These are phyloP conservation scores for Scaptomyza cyrtandrae DNA, from an alignment of 2,888 invertebrate species.

Conservation along the genomic window DNA sequence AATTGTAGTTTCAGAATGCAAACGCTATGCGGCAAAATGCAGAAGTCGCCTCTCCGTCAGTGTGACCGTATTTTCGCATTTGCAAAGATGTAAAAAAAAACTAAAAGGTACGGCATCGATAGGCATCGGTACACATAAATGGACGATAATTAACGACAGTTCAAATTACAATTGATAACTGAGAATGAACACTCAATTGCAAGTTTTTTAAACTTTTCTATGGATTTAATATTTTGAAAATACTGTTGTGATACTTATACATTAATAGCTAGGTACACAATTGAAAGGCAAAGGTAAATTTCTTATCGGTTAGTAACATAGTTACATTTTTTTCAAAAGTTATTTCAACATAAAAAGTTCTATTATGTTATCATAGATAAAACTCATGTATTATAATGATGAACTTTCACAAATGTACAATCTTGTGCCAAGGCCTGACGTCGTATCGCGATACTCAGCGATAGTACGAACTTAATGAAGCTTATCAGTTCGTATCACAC, in stretches of 20 bases:
- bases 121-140: background rate
- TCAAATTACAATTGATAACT: background rate
- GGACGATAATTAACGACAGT: background rate
- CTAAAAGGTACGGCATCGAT: conserved; percentile 23
- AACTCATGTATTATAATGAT: conserved; percentile 26
- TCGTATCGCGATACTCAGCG: conserved; percentile 3
- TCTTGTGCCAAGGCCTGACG: conserved; percentile 1
- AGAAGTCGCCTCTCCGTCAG: conserved; percentile 25
- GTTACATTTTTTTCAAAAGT: too few relatives aligned
- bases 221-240: too few relatives aligned
- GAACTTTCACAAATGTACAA: conserved; percentile 31
- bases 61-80: conserved; percentile 34
- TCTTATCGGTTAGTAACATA: too few relatives aligned
- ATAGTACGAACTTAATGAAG: conserved; percentile 4
- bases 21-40: conserved; percentile 50
- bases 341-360: background rate
- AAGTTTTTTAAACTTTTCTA: background rate
- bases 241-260: too few relatives aligned
- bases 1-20: conserved; percentile 19
- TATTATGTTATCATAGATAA: background rate
- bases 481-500: conserved; percentile 14
- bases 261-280: too few relatives aligned
- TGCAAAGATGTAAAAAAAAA: conserved; percentile 10
- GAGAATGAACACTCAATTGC: background rate
- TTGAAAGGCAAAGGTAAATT: too few relatives aligned